Evolutionary conservation across 2,888 invertebrate genomes (phyloP).

Genomic region (Oscheius myriophilus): DNA sequence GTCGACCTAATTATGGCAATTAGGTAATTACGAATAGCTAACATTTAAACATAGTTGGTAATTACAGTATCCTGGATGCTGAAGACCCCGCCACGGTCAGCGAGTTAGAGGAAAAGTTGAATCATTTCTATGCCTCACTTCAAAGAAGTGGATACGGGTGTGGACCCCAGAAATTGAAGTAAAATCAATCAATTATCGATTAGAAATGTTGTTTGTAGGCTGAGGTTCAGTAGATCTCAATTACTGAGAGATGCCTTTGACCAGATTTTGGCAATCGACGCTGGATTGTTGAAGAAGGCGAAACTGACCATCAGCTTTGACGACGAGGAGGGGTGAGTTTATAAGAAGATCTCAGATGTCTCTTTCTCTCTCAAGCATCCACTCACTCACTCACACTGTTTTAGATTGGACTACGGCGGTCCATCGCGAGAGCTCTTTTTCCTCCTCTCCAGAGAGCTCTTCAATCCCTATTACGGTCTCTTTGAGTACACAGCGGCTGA

Average conservation of each 20-base stretch:
- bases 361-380: too few species aligned
- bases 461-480: slow-evolving; percentile 96
- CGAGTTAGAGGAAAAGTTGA: slow-evolving; percentile 77
- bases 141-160: slow-evolving; percentile 96
- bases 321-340: slow-evolving; percentile 84
- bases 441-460: slow-evolving; percentile 91
- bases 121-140: slow-evolving; percentile 91
- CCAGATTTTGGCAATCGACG: slow-evolving; percentile 93
- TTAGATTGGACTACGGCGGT: slow-evolving; percentile 89
- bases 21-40: slow-evolving; percentile 38
- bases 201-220: slow-evolving; percentile 5
- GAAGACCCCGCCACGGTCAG: slow-evolving; percentile 27
- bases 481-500: slow-evolving; percentile 98
- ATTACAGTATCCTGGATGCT: slow-evolving; percentile 38
- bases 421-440: slow-evolving; percentile 98
- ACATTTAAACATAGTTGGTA: not conserved
- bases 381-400: not conserved
- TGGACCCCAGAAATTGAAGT: slow-evolving; percentile 96
- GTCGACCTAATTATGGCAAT: slow-evolving; percentile 90
- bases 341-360: not conserved
- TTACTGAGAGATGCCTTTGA: slow-evolving; percentile 94
- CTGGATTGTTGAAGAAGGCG: slow-evolving; percentile 92
- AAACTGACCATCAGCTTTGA: slow-evolving; percentile 86
- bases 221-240: slow-evolving; percentile 80
- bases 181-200: slow-evolving; percentile 58